Base-by-base conservation (phyloP, 2,888 invertebrate genomes). In the Rhopalosiphum nymphaeae region DNA sequence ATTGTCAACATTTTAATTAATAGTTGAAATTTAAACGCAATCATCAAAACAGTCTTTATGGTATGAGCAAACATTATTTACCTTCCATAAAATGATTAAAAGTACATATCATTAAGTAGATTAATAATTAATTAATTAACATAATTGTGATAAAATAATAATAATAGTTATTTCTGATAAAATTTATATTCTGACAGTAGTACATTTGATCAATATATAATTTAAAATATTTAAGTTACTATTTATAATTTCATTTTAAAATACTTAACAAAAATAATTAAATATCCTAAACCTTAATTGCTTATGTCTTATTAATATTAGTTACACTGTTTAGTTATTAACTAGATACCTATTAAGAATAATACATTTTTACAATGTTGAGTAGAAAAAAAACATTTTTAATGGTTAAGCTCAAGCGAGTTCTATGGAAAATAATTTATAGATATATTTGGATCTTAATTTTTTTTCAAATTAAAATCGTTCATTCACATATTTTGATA, bases 31-130 rank as follows among this genome's bases (percentile, higher is more conserved):
- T 84, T 84, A 46, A 89, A 89, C 21, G 29, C 44, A 78, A 78
- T 56, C 67, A 7, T 46, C 44, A 46, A 84, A 89, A 93, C 84
- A 89, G 89, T 93, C 93, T 89, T 92, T 93, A 93, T 26, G 57
- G 84, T 57, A 85, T 93, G 57, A 93, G 89, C 93, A 93, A 89
- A 87, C 87, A 92, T 87, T 91, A 91, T 67, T 92, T 88, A 92
- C 46, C 61, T 92, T 86, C 86, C 61, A 86, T 46, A 92, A 92
- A 67, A 67, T 44, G 9, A 87, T 92, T 67, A 92, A 92, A 49
- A 88, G 11, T 53, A 88, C 36, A 49, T 46, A 7, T 46, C 57
- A 78, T 78, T 36, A 53, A 88, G 53, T 88, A 67, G 92, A 92
- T 87, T 92, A 53, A 88, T 88, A 53, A 53, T 67, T 88, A 26